Evolutionary conservation across 2,888 invertebrate genomes (phyloP).

Genomic region (Brachyptera risi): DNA sequence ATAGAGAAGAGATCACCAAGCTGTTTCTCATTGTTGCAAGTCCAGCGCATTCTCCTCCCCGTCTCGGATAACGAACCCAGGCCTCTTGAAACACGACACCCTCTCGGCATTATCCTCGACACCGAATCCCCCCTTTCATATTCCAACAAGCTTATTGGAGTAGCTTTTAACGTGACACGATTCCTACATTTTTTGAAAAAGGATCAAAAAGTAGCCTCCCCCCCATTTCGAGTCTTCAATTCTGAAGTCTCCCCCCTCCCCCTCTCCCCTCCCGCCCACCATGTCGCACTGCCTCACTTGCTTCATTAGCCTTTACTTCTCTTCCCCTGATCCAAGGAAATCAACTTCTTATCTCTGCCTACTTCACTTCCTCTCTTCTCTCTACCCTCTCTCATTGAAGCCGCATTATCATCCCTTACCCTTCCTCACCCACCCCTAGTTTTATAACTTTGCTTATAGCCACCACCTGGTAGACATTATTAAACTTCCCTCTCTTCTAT

Average conservation of each 20-base stretch:
- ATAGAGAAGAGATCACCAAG: too few species aligned
- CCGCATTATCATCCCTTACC: constrained; percentile 21
- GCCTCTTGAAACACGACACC: background rate
- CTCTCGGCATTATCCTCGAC: background rate
- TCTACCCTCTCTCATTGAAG: constrained; percentile 11
- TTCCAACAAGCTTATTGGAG: constrained; percentile 3
- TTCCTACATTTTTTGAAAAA: constrained; percentile 10
- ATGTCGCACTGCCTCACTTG: background rate
- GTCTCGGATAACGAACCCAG: background rate
- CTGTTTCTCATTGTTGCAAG: too few species aligned
- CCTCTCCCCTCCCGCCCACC: constrained; percentile 16
- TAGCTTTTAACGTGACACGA: constrained; percentile 5
- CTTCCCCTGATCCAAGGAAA: constrained; percentile 25
- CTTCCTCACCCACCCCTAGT: constrained; percentile 8
- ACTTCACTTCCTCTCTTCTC: background rate
- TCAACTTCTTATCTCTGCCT: constrained; percentile 28
- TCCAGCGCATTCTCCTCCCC: background rate
- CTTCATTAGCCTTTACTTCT: constrained; percentile 28
- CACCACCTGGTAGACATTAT: constrained; percentile 25
- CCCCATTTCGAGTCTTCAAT: background rate
- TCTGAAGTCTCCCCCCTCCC: constrained; percentile 1
- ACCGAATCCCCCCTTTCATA: background rate
- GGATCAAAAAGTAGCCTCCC: background rate
- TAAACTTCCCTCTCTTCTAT: constrained; percentile 22
- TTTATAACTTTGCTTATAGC: constrained; percentile 10